phyloP scores from a whole-genome alignment of 92 coral and sea anemone species.

The Siderastrea radians region DNA sequence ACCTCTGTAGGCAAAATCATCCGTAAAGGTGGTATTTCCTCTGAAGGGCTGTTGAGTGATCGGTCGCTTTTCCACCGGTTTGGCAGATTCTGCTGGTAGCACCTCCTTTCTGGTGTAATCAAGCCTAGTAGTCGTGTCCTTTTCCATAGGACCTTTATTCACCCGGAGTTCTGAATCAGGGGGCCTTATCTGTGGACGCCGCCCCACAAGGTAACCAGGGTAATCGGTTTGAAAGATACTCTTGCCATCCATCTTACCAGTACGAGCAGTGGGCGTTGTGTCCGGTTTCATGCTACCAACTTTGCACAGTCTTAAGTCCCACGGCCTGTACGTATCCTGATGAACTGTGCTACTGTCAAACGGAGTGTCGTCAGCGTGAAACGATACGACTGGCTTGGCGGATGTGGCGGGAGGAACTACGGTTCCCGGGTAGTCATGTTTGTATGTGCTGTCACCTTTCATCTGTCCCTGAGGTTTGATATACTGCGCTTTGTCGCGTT shows the following conservation, averaged over 20 bases:
- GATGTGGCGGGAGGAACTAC: constrained; percentile 87
- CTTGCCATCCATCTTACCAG: constrained; percentile 93
- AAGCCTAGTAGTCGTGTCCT: constrained; percentile 94
- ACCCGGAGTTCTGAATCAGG: constrained; percentile 86
- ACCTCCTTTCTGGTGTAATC: constrained; percentile 93
- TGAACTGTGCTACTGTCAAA: constrained; percentile 92
- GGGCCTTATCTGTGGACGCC: constrained; percentile 88
- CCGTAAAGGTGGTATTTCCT: constrained; percentile 92
- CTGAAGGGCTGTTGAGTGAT: constrained; percentile 85
- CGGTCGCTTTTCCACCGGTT: constrained; percentile 86
- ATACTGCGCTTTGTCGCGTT: constrained; percentile 86
- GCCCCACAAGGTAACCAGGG: constrained; percentile 92
- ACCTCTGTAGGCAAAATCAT: constrained; percentile 88
- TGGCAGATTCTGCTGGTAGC: constrained; percentile 89
- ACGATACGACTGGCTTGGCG: constrained; percentile 88
- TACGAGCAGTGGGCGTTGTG: constrained; percentile 65
- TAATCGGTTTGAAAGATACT: constrained; percentile 94
- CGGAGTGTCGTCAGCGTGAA: constrained; percentile 83
- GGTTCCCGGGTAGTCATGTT: constrained; percentile 90
- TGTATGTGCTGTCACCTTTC: constrained; percentile 88
- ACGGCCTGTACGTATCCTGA: constrained; percentile 94
- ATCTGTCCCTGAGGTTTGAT: constrained; percentile 89
- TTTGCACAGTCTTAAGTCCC: constrained; percentile 86
- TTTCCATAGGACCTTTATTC: constrained; percentile 91
- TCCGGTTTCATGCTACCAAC: constrained; percentile 94